Evolutionary conservation across 1,140 invertebrate genomes (phyloP).

Genomic region (Sycobia sp.): DNA sequence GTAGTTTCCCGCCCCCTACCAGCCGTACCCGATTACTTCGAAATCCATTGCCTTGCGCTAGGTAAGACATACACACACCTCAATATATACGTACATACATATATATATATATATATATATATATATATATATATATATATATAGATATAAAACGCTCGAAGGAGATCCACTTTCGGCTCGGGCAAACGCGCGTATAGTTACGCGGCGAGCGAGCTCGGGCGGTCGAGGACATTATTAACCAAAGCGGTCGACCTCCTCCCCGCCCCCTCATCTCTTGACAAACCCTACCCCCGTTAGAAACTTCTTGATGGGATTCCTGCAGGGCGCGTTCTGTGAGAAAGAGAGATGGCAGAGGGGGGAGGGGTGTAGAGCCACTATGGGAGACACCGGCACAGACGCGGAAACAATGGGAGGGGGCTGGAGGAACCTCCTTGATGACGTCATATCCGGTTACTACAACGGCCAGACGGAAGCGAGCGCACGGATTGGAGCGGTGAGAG

Average conservation of each 20-base stretch:
- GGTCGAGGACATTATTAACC: constrained; percentile 44
- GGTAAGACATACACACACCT: too few species aligned
- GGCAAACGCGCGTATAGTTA: not conserved
- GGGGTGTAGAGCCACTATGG: not conserved
- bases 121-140: too few species aligned
- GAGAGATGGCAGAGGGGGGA: too few species aligned
- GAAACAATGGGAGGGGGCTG: constrained; percentile 16
- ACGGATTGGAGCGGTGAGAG: not conserved
- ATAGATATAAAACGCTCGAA: too few species aligned
- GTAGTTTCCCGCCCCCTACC: not conserved
- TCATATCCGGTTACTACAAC: constrained; percentile 41
- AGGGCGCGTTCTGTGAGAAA: too few species aligned
- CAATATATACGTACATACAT: too few species aligned
- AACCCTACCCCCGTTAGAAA: constrained; percentile 29
- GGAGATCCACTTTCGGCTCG: not conserved
- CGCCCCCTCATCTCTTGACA: too few species aligned
- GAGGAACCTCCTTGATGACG: constrained; percentile 36
- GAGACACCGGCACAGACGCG: not conserved
- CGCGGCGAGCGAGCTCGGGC: too few species aligned
- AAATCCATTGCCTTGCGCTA: too few species aligned
- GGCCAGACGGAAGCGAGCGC: constrained; percentile 28
- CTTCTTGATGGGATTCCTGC: constrained; percentile 45
- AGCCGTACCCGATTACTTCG: too few species aligned
- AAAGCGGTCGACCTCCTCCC: constrained; percentile 36
- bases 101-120: too few species aligned